Evolutionary conservation across 2,888 invertebrate genomes (phyloP).

Genomic region (Amaurobius ferox): DNA sequence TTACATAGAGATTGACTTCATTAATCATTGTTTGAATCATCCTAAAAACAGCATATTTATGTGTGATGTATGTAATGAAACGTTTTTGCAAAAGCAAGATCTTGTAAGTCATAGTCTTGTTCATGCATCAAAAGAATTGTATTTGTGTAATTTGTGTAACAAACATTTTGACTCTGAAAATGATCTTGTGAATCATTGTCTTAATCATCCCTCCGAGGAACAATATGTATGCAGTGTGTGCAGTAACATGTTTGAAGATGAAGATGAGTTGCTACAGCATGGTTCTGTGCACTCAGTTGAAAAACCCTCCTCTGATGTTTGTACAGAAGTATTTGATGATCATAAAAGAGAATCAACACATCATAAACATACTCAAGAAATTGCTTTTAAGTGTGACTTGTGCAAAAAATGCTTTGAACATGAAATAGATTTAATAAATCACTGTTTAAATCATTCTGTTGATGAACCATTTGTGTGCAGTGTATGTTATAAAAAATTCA

Average conservation of each 20-base stretch:
- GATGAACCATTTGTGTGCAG: not conserved
- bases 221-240: not conserved
- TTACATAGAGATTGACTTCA: not conserved
- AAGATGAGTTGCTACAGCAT: not conserved
- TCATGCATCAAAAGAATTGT: not conserved
- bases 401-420: not conserved
- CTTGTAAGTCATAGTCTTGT: not conserved
- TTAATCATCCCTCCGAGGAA: not conserved
- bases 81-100: not conserved
- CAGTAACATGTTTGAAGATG: not conserved
- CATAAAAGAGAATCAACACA: not conserved
- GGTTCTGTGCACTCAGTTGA: not conserved
- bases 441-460: slow-evolving; percentile 7
- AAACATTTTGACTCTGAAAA: not conserved
- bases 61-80: not conserved
- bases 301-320: not conserved
- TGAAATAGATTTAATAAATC: not conserved
- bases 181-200: slow-evolving; percentile 10
- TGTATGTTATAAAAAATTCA: not conserved
- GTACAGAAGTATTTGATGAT: not conserved
- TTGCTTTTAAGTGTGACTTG: too few species aligned
- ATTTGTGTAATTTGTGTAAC: not conserved
- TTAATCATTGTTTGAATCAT: not conserved
- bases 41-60: not conserved
- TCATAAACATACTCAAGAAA: not conserved